A percentile compares a stretch with the other conserved stretches of the same genome.
These are phyloP conservation scores for Tridacna gigas DNA, from an alignment of 2,888 invertebrate species.

Conservation along the genomic window DNA sequence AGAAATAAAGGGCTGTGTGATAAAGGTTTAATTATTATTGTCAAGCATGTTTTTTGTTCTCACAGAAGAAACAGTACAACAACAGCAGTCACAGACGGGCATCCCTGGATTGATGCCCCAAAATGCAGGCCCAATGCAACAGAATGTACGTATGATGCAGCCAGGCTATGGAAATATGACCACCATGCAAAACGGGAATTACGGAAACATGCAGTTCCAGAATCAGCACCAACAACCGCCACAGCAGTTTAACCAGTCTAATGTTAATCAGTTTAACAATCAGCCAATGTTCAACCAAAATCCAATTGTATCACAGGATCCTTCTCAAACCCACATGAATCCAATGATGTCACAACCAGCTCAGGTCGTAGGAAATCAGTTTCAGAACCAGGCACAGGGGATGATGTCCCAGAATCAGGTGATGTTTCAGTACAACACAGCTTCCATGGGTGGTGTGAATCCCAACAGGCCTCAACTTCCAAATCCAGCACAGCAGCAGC, in stretches of 20 bases:
- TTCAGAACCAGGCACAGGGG: slow-evolving; percentile 67
- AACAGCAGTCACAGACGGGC: slow-evolving; percentile 22
- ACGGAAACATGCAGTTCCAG: slow-evolving; percentile 47
- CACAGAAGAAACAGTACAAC: background rate
- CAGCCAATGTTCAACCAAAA: slow-evolving; percentile 59
- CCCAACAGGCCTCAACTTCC: slow-evolving; percentile 67
- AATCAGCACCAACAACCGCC: slow-evolving; percentile 51
- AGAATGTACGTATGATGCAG: slow-evolving; percentile 13
- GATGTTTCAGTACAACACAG: slow-evolving; percentile 62
- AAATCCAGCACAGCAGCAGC: slow-evolving; percentile 55
- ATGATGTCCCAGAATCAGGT: slow-evolving; percentile 55
- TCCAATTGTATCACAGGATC: slow-evolving; percentile 52
- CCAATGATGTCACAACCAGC: slow-evolving; percentile 48
- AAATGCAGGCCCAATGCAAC: slow-evolving; percentile 33
- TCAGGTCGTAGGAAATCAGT: slow-evolving; percentile 33
- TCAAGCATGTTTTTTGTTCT: no score
- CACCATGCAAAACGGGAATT: slow-evolving; percentile 30
- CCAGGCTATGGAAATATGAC: slow-evolving; percentile 47
- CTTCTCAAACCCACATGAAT: slow-evolving; percentile 54
- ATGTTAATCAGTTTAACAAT: slow-evolving; percentile 57
- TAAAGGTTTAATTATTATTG: no score
- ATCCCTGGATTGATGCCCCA: slow-evolving; percentile 48
- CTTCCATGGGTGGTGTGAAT: slow-evolving; percentile 35
- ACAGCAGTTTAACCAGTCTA: slow-evolving; percentile 52
- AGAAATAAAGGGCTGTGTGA: no score